Conservation (phyloP, 2,888 invertebrate species). For the Lissonota sp. region DNA sequence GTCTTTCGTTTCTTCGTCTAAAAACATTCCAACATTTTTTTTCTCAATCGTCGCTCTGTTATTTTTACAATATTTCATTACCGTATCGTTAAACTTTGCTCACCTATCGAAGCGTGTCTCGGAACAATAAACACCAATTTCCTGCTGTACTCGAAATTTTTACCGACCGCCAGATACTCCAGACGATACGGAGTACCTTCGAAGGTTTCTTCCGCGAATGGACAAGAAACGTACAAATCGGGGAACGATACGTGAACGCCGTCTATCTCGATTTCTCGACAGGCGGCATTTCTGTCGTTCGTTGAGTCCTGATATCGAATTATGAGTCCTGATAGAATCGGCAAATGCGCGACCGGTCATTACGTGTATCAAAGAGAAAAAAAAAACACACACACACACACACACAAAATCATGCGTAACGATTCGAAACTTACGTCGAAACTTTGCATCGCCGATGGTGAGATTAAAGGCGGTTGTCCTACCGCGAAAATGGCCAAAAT, state of each 20-base stretch:
- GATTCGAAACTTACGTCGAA: constrained; percentile 72
- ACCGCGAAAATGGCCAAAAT: constrained; percentile 56
- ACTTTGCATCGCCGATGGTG: constrained; percentile 73
- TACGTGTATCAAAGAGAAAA: too few species aligned
- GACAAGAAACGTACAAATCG: constrained; percentile 77
- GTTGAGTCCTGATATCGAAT: constrained; percentile 75
- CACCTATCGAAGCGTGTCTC: constrained; percentile 75
- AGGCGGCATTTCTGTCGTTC: constrained; percentile 70
- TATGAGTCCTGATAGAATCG: constrained; percentile 70
- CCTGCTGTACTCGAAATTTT: constrained; percentile 74
- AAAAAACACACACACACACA: too few species aligned
- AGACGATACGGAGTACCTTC: constrained; percentile 75
- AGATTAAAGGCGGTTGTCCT: constrained; percentile 79
- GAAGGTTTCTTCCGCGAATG: constrained; percentile 71
- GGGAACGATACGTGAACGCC: constrained; percentile 62
- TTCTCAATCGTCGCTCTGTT: not conserved
- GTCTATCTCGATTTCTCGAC: constrained; percentile 71
- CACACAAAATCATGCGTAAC: too few species aligned
- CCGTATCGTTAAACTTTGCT: constrained; percentile 22
- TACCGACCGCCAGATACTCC: constrained; percentile 72
- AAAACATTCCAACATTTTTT: constrained; percentile 5
- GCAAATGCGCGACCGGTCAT: not conserved
- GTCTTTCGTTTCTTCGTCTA: constrained; percentile 67
- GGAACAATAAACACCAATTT: constrained; percentile 79
- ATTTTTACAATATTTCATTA: not conserved